Percentiles rank a stretch among this genome's conserved stretches.
phyloP scores from a whole-genome alignment of 2,113 vertebrate genomes.

The Spheniscus mendiculus region DNA sequence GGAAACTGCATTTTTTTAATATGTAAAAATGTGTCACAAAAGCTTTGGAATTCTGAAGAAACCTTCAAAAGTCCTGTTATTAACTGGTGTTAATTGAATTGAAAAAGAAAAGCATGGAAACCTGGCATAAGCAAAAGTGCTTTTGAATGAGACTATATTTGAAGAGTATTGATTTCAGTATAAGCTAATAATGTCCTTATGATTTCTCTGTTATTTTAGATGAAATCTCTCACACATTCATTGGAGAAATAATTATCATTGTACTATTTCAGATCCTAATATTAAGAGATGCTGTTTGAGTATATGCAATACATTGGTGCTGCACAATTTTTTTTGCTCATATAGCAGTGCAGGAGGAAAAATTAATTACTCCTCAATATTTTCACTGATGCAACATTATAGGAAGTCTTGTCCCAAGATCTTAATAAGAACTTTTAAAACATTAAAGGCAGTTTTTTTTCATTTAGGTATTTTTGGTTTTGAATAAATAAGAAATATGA shows the following conservation, averaged over 20 bases:
- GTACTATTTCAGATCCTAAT: conserved; percentile 25
- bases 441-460: background rate
- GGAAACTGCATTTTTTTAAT: background rate
- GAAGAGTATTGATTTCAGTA: conserved; percentile 2
- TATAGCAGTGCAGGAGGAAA: background rate
- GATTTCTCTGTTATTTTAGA: conserved; percentile 37
- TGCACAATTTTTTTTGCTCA: background rate
- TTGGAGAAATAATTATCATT: conserved; percentile 30
- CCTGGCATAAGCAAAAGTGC: background rate
- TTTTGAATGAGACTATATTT: background rate
- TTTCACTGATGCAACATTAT: background rate
- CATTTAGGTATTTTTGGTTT: background rate
- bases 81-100: background rate
- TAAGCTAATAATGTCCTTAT: background rate
- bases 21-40: background rate
- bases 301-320: background rate
- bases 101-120: background rate
- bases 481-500: background rate
- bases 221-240: background rate
- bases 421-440: background rate
- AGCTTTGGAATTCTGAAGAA: conserved; percentile 2
- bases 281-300: conserved; percentile 41
- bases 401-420: background rate
- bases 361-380: background rate
- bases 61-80: background rate